Percentiles rank a stretch among this genome's conserved stretches.
Evolutionary conservation across 1,140 invertebrate species (phyloP).

Genomic region (Laupala kohalensis): DNA sequence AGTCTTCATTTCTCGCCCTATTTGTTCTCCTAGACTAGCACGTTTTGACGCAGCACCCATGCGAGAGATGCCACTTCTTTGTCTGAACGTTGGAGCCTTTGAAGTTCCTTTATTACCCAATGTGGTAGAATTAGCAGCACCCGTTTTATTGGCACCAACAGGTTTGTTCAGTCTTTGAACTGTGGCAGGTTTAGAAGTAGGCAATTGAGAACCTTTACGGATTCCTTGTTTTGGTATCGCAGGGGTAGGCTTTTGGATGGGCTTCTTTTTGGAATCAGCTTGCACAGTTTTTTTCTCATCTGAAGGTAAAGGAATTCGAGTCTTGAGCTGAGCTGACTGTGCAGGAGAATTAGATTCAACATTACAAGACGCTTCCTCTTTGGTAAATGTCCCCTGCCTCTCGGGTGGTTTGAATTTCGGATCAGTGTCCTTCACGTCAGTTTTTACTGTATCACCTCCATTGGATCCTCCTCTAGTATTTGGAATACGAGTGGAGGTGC

Average conservation of each 20-base stretch:
- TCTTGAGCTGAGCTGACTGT: constrained; percentile 22
- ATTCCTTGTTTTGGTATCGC: constrained; percentile 19
- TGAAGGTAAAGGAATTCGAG: constrained; percentile 27
- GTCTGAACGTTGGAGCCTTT: constrained; percentile 10
- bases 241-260: constrained; percentile 19
- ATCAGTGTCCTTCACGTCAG: constrained; percentile 12
- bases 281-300: constrained; percentile 16
- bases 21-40: not conserved
- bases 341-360: constrained; percentile 30
- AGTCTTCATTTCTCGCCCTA: constrained; percentile 26
- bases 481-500: constrained; percentile 21
- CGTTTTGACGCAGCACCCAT: not conserved
- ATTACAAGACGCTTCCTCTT: constrained; percentile 47
- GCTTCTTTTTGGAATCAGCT: constrained; percentile 20
- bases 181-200: not conserved
- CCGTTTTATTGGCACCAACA: not conserved
- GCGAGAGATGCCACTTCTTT: constrained; percentile 5
- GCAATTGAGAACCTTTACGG: constrained; percentile 11
- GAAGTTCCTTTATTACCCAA: not conserved
- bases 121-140: constrained; percentile 12
- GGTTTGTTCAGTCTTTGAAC: not conserved
- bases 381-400: constrained; percentile 77
- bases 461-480: not conserved
- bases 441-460: not conserved
- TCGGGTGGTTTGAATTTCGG: constrained; percentile 35